phyloP scores from a whole-genome alignment of 2,113 vertebrate species.

The Pitta sordida region DNA sequence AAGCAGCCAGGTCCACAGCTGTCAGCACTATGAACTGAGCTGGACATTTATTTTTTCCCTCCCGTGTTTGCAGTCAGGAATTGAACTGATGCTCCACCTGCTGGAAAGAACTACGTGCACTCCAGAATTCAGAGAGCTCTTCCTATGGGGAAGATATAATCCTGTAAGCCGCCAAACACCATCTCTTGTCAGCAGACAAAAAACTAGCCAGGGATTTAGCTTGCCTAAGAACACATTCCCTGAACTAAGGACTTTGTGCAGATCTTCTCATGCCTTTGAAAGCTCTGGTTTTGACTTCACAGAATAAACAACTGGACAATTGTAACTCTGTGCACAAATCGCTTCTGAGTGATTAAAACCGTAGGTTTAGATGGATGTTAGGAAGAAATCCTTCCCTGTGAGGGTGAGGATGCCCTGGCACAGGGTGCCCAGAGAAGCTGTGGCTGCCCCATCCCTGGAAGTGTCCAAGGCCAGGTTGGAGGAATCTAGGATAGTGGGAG shows the following conservation, averaged over 20 bases:
- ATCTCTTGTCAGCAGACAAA: not conserved
- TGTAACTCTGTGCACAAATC: not conserved
- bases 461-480: not conserved
- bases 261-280: not conserved
- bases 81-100: slow-evolving; percentile 46
- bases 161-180: not conserved
- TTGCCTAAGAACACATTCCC: not conserved
- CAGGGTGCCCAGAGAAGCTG: not conserved
- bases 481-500: not conserved
- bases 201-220: not conserved
- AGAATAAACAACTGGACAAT: not conserved
- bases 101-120: not conserved
- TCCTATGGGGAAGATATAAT: not conserved
- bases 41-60: not conserved
- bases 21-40: rapidly evolving
- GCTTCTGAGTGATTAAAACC: not conserved
- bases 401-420: not conserved
- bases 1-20: not conserved
- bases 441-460: not conserved
- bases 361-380: not conserved
- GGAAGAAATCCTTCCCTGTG: not conserved
- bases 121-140: not conserved
- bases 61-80: not conserved
- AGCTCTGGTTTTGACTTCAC: not conserved
- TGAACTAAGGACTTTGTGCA: not conserved